These are phyloP conservation scores for Chrysotoxum bicinctum DNA, from an alignment of 2,888 invertebrate genomes.

Conservation along the genomic window DNA sequence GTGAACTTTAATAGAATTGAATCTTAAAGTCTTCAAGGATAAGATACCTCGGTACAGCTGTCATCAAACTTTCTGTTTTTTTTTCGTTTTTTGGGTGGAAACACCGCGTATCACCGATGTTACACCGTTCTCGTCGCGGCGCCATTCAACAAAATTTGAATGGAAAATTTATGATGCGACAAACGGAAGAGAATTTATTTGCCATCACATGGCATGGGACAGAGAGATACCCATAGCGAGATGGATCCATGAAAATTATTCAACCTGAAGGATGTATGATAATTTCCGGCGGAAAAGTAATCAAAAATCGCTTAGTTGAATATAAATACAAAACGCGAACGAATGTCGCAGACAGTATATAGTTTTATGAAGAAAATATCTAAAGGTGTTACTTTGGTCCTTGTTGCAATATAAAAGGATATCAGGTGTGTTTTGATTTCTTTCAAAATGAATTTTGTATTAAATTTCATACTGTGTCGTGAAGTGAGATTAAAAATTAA, in stretches of 20 bases:
- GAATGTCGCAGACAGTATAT: conserved; percentile 40
- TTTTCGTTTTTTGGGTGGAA: background rate
- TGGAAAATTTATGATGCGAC: conserved; percentile 72
- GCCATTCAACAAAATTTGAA: conserved; percentile 65
- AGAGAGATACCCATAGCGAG: conserved; percentile 12
- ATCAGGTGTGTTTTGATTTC: conserved; percentile 3
- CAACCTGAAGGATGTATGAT: conserved; percentile 82
- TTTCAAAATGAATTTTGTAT: conserved; percentile 5
- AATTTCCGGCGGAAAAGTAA: conserved; percentile 82
- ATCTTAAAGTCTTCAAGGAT: background rate
- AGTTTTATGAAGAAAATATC: conserved; percentile 38
- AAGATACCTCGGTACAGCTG: conserved; percentile 42
- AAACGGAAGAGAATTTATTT: conserved; percentile 71
- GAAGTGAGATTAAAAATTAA: conserved; percentile 56
- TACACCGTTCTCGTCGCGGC: conserved; percentile 37
- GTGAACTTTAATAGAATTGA: conserved; percentile 1
- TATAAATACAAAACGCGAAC: conserved; percentile 74
- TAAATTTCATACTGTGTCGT: conserved; percentile 8
- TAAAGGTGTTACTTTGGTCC: conserved; percentile 37
- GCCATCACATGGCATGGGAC: conserved; percentile 59
- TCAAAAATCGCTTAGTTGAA: conserved; percentile 82
- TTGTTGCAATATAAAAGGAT: background rate
- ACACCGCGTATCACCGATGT: conserved; percentile 57
- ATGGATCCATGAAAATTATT: conserved; percentile 80
- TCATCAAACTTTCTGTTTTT: conserved; percentile 34